Percentiles rank a stretch among this genome's conserved stretches.
These are phyloP conservation scores for Palythoa heliodiscus DNA, from an alignment of 92 coral and sea anemone species.

Conservation along the genomic window DNA sequence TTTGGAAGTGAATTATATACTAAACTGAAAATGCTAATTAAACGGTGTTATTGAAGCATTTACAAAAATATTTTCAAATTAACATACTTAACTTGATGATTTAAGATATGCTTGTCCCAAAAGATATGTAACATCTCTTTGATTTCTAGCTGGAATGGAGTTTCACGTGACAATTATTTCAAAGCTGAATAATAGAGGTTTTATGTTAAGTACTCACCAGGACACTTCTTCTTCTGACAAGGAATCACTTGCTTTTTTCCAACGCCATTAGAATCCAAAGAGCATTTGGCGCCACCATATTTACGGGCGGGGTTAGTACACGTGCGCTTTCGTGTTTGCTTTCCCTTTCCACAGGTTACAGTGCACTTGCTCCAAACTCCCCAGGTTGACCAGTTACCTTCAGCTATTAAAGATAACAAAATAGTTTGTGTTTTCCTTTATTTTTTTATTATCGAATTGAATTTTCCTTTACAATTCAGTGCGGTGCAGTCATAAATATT, in stretches of 20 bases:
- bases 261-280: not conserved
- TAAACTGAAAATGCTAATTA: no score
- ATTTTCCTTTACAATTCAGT: not conserved
- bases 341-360: constrained; percentile 2
- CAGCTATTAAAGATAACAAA: not conserved
- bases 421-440: not conserved
- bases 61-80: no score
- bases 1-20: no score
- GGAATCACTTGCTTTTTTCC: not conserved
- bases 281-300: constrained; percentile 2
- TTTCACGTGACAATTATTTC: no score
- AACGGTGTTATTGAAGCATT: no score
- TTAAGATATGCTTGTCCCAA: no score
- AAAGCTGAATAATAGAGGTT: no score
- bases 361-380: constrained; percentile 3
- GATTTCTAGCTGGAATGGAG: no score
- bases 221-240: not conserved
- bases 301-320: constrained; percentile 17
- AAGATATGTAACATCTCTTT: no score
- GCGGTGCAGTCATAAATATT: no score
- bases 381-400: constrained; percentile 9
- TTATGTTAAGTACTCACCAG: not conserved
- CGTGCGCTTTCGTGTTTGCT: not conserved
- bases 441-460: not conserved
- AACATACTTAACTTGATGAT: no score